These are phyloP conservation scores for Aricia agestis DNA, from an alignment of 1,140 invertebrate genomes.

Conservation along the genomic window DNA sequence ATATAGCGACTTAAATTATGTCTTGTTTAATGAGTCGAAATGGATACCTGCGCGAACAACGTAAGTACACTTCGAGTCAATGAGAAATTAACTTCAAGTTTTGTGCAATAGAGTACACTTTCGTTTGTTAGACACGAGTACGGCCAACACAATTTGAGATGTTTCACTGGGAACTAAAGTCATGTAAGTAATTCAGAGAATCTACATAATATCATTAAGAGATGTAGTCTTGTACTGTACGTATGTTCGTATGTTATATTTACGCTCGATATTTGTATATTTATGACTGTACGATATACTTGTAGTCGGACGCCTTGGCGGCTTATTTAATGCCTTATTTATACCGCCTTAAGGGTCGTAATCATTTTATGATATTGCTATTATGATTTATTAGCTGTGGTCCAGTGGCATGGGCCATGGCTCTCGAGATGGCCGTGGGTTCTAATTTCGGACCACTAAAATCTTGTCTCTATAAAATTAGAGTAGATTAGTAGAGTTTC, in stretches of 20 bases:
- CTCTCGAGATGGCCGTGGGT: too few relatives aligned
- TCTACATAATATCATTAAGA: constrained; percentile 77
- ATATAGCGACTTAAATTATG: constrained; percentile 64
- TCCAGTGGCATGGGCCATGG: too few relatives aligned
- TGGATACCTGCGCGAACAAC: constrained; percentile 33
- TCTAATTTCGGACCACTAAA: too few relatives aligned
- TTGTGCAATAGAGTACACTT: constrained; percentile 26
- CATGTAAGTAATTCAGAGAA: constrained; percentile 75
- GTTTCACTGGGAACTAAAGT: constrained; percentile 71
- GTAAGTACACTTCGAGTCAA: constrained; percentile 24
- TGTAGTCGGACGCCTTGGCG: constrained; percentile 64
- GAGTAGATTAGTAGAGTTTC: too few relatives aligned
- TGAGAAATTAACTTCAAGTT: constrained; percentile 29
- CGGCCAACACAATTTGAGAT: constrained; percentile 45
- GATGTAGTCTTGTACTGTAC: constrained; percentile 70
- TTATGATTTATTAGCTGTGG: not conserved
- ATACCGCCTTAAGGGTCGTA: not conserved
- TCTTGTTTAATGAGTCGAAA: constrained; percentile 74
- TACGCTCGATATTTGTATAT: constrained; percentile 61
- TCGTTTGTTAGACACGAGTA: constrained; percentile 29
- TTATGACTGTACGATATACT: constrained; percentile 58
- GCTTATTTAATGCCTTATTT: not conserved
- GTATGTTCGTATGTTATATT: constrained; percentile 74
- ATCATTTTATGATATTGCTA: not conserved
- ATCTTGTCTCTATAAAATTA: too few relatives aligned